phyloP scores from a whole-genome alignment of 30 jellyfish, hydroid and myxozoan genomes.

The Aurelia aurita complex sp. Pacific region DNA sequence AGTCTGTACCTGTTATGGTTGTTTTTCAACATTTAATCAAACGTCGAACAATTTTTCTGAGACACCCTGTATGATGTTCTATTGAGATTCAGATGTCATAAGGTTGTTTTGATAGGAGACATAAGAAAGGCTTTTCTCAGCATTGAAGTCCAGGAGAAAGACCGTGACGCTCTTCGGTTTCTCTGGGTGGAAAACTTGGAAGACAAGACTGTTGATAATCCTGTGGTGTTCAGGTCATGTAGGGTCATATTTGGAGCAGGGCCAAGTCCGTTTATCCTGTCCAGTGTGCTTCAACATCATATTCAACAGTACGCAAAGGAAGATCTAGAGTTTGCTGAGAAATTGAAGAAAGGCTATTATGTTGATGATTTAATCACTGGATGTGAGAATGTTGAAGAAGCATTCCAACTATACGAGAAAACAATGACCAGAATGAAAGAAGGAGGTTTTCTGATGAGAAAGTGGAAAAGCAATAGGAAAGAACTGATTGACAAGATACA shows the following conservation, averaged over 20 bases:
- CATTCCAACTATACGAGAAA: constrained; percentile 9
- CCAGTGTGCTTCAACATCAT: constrained; percentile 1
- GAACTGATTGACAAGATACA: background rate
- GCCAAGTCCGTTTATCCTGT: background rate
- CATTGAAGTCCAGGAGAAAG: background rate
- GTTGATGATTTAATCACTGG: constrained; percentile 19
- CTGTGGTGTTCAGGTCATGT: background rate
- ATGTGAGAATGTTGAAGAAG: background rate
- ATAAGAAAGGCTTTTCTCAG: constrained; percentile 8
- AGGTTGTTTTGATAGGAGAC: constrained; percentile 15
- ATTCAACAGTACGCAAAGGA: background rate
- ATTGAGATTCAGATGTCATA: constrained; percentile 5
- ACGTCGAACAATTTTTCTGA: too few species aligned
- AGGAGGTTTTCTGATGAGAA: constrained; percentile 22
- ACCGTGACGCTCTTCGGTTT: background rate
- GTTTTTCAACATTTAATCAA: too few species aligned
- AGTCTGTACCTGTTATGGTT: too few species aligned
- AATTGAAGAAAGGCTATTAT: constrained; percentile 2
- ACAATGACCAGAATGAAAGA: constrained; percentile 21
- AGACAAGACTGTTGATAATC: background rate
- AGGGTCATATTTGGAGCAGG: constrained; percentile 13
- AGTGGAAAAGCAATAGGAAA: constrained; percentile 12
- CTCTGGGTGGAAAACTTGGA: background rate
- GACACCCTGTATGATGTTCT: background rate
- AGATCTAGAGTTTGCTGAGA: constrained; percentile 9